Conservation (phyloP, 2,888 invertebrate species). For the Timandra comae region DNA sequence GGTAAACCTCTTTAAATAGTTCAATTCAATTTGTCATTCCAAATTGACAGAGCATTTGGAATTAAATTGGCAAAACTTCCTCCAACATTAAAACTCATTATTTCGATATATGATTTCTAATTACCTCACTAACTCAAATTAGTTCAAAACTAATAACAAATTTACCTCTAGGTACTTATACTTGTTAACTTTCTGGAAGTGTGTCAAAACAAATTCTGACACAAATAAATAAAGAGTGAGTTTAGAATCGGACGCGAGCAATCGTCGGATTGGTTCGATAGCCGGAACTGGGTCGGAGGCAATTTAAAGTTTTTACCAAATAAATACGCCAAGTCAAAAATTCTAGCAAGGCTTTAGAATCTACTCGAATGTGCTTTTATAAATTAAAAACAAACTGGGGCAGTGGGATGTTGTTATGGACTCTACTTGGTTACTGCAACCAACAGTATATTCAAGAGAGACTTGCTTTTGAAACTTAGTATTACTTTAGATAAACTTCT, state of each 20-base stretch:
- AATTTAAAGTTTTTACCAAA: constrained; percentile 72
- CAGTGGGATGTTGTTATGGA: constrained; percentile 1
- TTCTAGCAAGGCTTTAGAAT: constrained; percentile 39
- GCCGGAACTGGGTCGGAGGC: constrained; percentile 65
- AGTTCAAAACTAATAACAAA: too few species aligned
- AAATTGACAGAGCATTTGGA: too few species aligned
- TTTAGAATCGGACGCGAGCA: constrained; percentile 47
- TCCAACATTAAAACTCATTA: too few species aligned
- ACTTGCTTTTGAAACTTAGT: too few species aligned
- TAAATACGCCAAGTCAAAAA: constrained; percentile 66
- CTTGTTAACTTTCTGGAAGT: constrained; percentile 19
- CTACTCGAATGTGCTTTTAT: constrained; percentile 31
- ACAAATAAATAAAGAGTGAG: constrained; percentile 44
- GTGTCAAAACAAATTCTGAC: constrained; percentile 34
- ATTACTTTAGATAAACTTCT: too few species aligned
- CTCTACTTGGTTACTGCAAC: not conserved
- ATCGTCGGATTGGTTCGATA: constrained; percentile 63
- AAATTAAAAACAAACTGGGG: constrained; percentile 23
- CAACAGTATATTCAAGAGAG: too few species aligned
- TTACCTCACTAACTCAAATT: too few species aligned
- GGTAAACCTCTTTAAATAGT: too few species aligned
- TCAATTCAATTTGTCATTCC: too few species aligned
- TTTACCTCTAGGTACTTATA: too few species aligned
- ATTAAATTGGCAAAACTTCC: too few species aligned
- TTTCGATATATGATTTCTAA: too few species aligned